A percentile compares a stretch with the other conserved stretches of the same genome.
These are phyloP conservation scores for Hephaestus fuliginosus DNA, from an alignment of 2,797 vertebrate species.

Conservation along the genomic window DNA sequence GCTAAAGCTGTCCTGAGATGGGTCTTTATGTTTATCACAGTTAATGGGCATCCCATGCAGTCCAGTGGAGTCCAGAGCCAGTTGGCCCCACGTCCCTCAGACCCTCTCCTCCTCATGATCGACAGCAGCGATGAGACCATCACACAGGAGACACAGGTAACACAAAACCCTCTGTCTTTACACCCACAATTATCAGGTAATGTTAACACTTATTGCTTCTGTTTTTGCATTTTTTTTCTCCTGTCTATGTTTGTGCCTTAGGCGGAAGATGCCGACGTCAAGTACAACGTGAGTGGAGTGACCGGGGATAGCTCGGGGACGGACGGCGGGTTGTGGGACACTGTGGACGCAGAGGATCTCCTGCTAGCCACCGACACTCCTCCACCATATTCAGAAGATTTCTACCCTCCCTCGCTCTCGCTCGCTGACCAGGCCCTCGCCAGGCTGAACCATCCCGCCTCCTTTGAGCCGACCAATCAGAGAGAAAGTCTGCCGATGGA, in stretches of 20 bases:
- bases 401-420: constrained; percentile 50
- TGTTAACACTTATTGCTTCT: neutral
- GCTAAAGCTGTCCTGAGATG: constrained; percentile 14
- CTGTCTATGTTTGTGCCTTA: constrained; percentile 43
- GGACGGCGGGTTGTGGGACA: constrained; percentile 69
- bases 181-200: neutral
- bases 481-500: constrained; percentile 79
- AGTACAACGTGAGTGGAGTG: constrained; percentile 72
- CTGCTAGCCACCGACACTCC: constrained; percentile 68
- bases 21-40: constrained; percentile 43
- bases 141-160: constrained; percentile 58
- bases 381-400: constrained; percentile 50
- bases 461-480: constrained; percentile 70
- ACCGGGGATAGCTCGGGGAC: constrained; percentile 77
- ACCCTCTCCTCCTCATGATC: constrained; percentile 39
- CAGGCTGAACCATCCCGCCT: constrained; percentile 74
- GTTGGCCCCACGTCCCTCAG: constrained; percentile 13
- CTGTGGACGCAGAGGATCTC: constrained; percentile 59
- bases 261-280: constrained; percentile 79
- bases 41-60: constrained; percentile 38
- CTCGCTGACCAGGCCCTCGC: constrained; percentile 66
- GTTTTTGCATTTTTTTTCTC: neutral
- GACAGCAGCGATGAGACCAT: constrained; percentile 17
- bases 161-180: neutral
- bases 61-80: constrained; percentile 33